Base-by-base conservation (phyloP, 2,888 invertebrate species). In the Bimastos eiseni region DNA sequence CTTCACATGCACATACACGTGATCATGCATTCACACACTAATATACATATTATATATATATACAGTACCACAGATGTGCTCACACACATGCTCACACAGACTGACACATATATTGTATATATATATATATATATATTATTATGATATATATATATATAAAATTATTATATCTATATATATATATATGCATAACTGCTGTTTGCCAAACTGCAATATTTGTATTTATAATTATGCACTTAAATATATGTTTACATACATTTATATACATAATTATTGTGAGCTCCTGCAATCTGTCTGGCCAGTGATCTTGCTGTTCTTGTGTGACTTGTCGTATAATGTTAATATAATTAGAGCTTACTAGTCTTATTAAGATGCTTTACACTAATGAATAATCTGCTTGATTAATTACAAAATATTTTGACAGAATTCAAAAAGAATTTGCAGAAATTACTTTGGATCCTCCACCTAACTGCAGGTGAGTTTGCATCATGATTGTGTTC, bases 391-490 rank as follows among this genome's bases (percentile, higher is more conserved):
- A n/a, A 70, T n/a, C 8, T n/a, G n/a, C n/a, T 1, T 70, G 70
- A 70, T 70, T 70, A 70, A 70, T 36, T 86, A 11, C 0, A 17
- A 34, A 36, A 86, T 98, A 98, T 92, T 90, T 83, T 93, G 93
- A 89, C 93, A 95, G 98, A 95, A 98, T 99, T 95, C 98, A 99
- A 95, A 98, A 99, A 95, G 99, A 99, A 96, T 95, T 99, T 94
- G 98, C 98, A 89, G 99, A 99, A 96, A 99, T 99, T 93, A 98
- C 98, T 93, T 95, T 98, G 93, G 99, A 99, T 95, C 99, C 99
- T 90, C 99, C 99, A 38, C 99, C 99, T 92, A 99, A 99, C 95
- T 99, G 99, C 96, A 96, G 96, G 96, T 96, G 93, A 90, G 86
- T 34, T 30, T 86, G 15, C 6, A 41, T 11, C 41, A 41, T 41